Base-by-base conservation (phyloP, 2,888 invertebrate species). In the Eupithecia subfuscata region DNA sequence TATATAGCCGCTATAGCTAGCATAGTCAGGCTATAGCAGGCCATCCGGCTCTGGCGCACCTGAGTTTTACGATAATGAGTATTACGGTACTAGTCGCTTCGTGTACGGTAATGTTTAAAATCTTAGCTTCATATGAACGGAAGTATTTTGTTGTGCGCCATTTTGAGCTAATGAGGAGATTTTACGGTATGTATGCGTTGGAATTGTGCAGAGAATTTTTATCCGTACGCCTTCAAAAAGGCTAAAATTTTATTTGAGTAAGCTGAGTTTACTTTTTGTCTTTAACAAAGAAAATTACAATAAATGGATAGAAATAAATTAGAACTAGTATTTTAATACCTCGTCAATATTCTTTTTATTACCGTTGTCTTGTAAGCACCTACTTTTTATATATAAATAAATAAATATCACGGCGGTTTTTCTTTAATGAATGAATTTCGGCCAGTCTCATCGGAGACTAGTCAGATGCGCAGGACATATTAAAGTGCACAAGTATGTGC, bases 51-150 rank as follows among this genome's bases (percentile, higher is more conserved):
- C 65, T 40, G 22, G 79, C 83, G 64, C 76, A 85, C 85, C 85
- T 84, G 85, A 83, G 85, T 83, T 84, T 85, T 85, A 85, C 78
- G 83, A 80, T 84, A 82, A 85, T 83, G 84, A 83, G 64, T 82
- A 77, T 71, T 74, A 63, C 71, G 63, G 65, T 43, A 22, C 43
- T 68, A 84, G 83, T 37, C n/a, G 64, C 37, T 34, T 67, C 37
- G 65, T 68, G 73, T 68, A 70, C 72, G 34, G 67, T 77, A 69
- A 74, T 74, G 73, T 65, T 40, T 67, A 72, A 75, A 74, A 75
- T 77, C 77, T 72, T 75, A 72, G 77, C 77, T 74, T 77, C 69
- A 30, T 74, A 75, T 63, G 56, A 67, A 63, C 64, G 71, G 71
- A 74, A 76, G 71, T 65, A 74, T 74, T 74, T 69, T 74, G 76